Evolutionary conservation across 1,140 invertebrate genomes (phyloP), one percentile per base, ranked within the genome.

Genomic region (Phortica variegata): DNA sequence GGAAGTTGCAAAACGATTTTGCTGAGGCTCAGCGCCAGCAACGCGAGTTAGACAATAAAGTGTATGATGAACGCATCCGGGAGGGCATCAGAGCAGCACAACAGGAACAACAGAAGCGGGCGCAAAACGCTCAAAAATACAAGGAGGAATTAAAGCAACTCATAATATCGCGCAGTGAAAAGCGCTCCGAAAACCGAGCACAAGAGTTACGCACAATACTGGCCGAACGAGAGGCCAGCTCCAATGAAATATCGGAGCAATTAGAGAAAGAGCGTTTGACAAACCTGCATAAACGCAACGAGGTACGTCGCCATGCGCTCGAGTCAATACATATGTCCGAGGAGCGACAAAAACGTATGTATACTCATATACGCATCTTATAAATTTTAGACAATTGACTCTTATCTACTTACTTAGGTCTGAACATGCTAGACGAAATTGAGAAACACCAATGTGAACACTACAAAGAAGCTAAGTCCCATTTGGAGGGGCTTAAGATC

Each of bases 281-380:
- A 7, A 43, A 46, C 41, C 46, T 46, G 4, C 15, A 49, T 18
- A 61, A 55, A 53, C 31, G 49, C 12, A 54, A 49, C 1, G 54
- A 56, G 20, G 37, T 60, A 1, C 54, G 60, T 3, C 54, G 58
- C 18, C 61, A 65, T 18, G 73, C 70, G 0, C 21, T 68, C 10
- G 73, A 69, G n/a, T 63, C 73, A 0, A 39, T 75, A 48, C 57
- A 34, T 36, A 68, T 73, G 58, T 47, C 54, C 0, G 52, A 75
- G 29, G 61, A 73, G 34, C 43, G 56, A 0, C 54, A 58, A 10
- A 32, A 63, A 47, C 56, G 70, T 60, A 43, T 36, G 57, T 49
- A 7, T 13, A 15, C 6, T 6, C 33, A n/a, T 36, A 23, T 26
- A 23, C n/a, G 3, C 5, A 29, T 10, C 40, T 20, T 20, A 4